Base-by-base conservation (phyloP, 2,797 vertebrate genomes). In the Arrhamphus sclerolepis region DNA sequence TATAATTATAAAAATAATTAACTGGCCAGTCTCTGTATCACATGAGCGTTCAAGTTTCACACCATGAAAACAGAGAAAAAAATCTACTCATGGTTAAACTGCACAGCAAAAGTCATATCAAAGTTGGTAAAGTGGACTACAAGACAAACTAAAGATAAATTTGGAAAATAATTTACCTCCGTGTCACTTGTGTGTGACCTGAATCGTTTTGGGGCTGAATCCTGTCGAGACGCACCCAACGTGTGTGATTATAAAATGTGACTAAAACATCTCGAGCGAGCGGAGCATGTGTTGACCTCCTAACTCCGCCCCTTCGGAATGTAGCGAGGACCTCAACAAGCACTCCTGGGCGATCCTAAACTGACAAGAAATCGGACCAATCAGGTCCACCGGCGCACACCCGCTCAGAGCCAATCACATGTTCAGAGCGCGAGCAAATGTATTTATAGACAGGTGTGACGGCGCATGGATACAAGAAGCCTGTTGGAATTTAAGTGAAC, bases 371-470 rank as follows among this genome's bases (percentile, higher is more conserved):
- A 6, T 4, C 44, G 10, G 31, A 40, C 73, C 73, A 82, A 75
- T 67, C 3, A 46, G 16, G 70, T 14, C 21, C 21, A 16, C 20
- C 2, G 20, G 6, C 4, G 19, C 14, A 9, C 42, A 6, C 4
- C 6, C 16, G 9, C 8, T 21, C 29, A 17, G 6, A 29, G 8
- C 82, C 80, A 84, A 82, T 86, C 77, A 77, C 18, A 47, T 40
- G 0, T 17, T 14, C 13, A 11, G 5, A 0, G 2, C 28, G 64
- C 56, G 11, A 5, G 41, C 18, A 22, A 1, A 4, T 62, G 51
- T 91, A 91, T 89, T 88, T 82, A 78, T 84, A 87, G 66, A 43
- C 44, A 20, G 16, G 43, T 21, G 60, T 20, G 50, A 34, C 18
- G 28, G 52, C 46, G 40, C 18, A 11, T 44, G 20, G 42, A 19